Percentiles rank a stretch among this genome's conserved stretches.
Evolutionary conservation across 2,888 invertebrate species (phyloP).

Genomic region (Tiliacea aurago): DNA sequence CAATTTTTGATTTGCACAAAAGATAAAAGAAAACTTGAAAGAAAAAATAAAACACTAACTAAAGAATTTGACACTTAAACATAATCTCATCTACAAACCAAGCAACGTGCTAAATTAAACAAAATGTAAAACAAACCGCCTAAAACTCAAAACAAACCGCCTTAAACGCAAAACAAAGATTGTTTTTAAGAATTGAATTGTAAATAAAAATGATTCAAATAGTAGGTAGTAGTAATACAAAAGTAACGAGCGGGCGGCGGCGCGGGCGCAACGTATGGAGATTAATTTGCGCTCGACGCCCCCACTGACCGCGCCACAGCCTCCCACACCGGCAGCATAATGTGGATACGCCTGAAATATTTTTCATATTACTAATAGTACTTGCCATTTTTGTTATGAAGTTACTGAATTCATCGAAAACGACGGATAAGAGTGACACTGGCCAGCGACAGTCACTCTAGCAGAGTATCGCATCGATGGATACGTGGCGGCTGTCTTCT

Average conservation of each 20-base stretch:
- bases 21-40: neutral
- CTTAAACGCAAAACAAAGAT: conserved; percentile 7
- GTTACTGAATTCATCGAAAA: no score
- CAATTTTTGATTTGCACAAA: neutral
- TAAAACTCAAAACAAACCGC: neutral
- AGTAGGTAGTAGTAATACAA: conserved; percentile 63
- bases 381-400: no score
- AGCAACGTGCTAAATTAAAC: neutral
- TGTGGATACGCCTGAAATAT: conserved; percentile 59
- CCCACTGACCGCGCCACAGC: conserved; percentile 73
- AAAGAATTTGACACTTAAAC: neutral
- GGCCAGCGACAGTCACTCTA: no score
- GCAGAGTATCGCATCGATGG: no score
- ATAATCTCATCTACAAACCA: neutral
- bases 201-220: conserved; percentile 67
- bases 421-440: no score
- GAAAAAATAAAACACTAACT: neutral
- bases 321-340: conserved; percentile 65
- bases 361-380: neutral
- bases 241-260: conserved; percentile 69
- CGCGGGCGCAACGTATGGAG: conserved; percentile 80
- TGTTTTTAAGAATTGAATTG: conserved; percentile 54
- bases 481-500: no score
- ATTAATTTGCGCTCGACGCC: conserved; percentile 85
- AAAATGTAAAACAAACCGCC: neutral